Base-by-base conservation (phyloP, 2,888 invertebrate genomes). In the Ypsolopha sequella region DNA sequence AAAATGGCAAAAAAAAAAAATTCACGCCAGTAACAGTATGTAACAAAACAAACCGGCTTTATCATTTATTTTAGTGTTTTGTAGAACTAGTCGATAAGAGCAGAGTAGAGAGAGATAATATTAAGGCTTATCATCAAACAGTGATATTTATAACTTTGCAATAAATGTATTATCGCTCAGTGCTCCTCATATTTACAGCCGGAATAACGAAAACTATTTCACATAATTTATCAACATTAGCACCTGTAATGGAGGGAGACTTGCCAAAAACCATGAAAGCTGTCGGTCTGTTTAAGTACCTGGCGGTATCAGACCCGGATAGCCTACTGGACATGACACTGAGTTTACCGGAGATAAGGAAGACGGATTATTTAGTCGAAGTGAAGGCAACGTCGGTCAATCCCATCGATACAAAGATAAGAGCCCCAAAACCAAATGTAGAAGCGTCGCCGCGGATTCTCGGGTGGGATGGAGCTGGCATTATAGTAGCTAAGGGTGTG, bases 381-480 rank as follows among this genome's bases (percentile, higher is more conserved):
- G 82, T 85, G 8, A 81, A 78, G 53, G 80, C 85, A n/a, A 68
- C 61, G 6, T 63, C 81, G 35, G 70, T 85, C 6, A 85, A 85
- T 56, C 82, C 85, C 6, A 76, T 84, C 34, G 85, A 85, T 53
- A 70, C 77, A 0, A 85, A 84, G 55, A 56, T 64, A 56, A 65
- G 85, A 11, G 78, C 84, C 1, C 80, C 79, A 2, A 82, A 80
- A 53, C 63, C 74, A 1, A 61, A 59, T 48, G 56, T 75, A n/a
- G 78, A 80, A 62, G 55, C 60, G 0, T 51, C 59, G 1, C 75
- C 81, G 0, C 66, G 72, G 34, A 76, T 85, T 52, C 63, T 85
- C 33, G 85, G 85, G 46, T 82, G 73, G 68, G 85, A 85, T 53
- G 85, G 85, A 14, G 66, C 85, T 6, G 85, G 85, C 14, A 56